Percentiles rank a stretch among this genome's conserved stretches.
Conservation (phyloP, 2,797 vertebrate genomes). For the Anabacerthia variegaticeps region DNA sequence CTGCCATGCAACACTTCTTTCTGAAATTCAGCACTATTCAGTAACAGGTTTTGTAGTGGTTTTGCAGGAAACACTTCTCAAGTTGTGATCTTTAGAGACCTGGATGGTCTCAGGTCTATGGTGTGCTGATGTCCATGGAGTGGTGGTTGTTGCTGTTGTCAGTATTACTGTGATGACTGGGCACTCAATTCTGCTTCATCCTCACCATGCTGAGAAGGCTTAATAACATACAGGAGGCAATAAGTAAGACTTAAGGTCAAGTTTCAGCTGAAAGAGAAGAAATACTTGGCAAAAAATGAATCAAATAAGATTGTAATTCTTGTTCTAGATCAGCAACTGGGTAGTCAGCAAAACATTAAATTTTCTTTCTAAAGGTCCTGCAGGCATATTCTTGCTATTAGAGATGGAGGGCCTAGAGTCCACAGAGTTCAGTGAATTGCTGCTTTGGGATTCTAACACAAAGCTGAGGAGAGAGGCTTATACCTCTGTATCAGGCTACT, state of each 20-base stretch:
- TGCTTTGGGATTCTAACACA: neutral
- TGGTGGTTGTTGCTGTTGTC: neutral
- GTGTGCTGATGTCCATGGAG: too few species aligned
- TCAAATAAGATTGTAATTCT: neutral
- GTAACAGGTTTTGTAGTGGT: neutral
- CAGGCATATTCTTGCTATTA: neutral
- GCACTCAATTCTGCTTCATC: neutral
- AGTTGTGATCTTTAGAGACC: neutral
- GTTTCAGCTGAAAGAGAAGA: neutral
- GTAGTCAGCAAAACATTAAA: neutral
- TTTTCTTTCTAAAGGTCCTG: neutral
- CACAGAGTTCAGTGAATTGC: neutral
- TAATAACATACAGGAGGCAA: neutral
- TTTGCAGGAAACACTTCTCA: neutral
- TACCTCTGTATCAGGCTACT: neutral
- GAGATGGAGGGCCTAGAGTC: neutral
- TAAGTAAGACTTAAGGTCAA: neutral
- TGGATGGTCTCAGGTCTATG: neutral
- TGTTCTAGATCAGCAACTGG: neutral
- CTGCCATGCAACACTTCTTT: neutral
- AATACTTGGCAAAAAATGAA: neutral
- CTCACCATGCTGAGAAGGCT: neutral
- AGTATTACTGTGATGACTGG: neutral
- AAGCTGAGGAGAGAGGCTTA: neutral
- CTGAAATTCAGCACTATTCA: neutral